Base-by-base conservation (phyloP, 2,888 invertebrate genomes). In the Drosophila bunnanda region DNA sequence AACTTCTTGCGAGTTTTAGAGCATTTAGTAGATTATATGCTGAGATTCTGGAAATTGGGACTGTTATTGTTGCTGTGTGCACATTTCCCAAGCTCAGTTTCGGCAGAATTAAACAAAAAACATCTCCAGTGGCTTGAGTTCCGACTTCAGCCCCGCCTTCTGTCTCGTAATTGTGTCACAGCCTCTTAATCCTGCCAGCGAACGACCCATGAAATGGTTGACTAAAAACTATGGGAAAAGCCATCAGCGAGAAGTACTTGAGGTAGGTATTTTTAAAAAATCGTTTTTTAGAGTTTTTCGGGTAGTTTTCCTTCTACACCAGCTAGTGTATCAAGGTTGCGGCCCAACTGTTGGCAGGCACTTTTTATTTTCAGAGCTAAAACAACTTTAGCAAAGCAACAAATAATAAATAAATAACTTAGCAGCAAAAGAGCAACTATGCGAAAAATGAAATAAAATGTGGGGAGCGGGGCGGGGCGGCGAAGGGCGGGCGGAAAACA, bases 381-480 rank as follows among this genome's bases (percentile, higher is more conserved):
- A 83, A 80, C 76, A 80, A 83, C 76, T 80, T 67, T 76, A 38
- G 64, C 78, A 59, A 78, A 80, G 75, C 56, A 78, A 76, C 53
- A 86, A 70, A 76, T 77, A 82, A 80, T 86, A 81, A 82, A 86
- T 83, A 78, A 88, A 66, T 71, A 80, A 68, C 58, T 57, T 61
- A 46, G 65, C 61, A 68, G 59, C 39, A 25, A 76, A 54, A 72
- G 60, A 60, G 60, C 75, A 54, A 59, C 65, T 64, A 58, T 48
- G 28, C 58, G 46, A 34, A 50, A 75, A 69, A 50, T 39, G 20
- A 53, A 38, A 71, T 67, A 69, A 70, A 53, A 68, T 66, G 55
- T 46, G 54, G 32, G 9, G 36, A 58, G 54, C 28, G 46, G 56
- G 46, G 28, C n/a, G n/a, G n/a, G n/a, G n/a, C n/a, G n/a, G n/a